Evolutionary conservation across 2,113 vertebrate genomes (phyloP), one percentile per base, ranked within the genome.

Genomic region (Melierax canorus): DNA sequence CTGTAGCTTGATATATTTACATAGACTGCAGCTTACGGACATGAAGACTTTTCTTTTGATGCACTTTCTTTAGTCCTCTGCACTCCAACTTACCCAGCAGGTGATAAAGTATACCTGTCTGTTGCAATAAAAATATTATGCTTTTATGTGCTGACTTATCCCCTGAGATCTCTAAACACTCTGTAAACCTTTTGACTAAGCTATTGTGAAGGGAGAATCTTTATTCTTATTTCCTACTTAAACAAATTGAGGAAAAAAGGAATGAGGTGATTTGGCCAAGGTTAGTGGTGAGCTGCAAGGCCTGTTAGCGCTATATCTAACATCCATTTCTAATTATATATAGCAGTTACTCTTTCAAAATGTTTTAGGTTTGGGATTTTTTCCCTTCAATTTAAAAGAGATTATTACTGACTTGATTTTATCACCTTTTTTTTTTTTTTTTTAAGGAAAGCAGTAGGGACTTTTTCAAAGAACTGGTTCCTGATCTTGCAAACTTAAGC

Each of bases 1-100:
- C 96, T 97, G 38, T 88, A 86, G 72, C 86, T 87, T 51, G 59
- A 76, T 95, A 41, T n/a, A 92, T 87, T 98, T 94, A 75, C 72
- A 85, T 45, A 82, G 34, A 9, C 69, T 86, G 83, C 72, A 85
- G 63, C 45, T 95, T 90, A 48, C 5, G 10, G 75, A 88, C 64
- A 20, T 24, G 27, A 86, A 69, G 64, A 48, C 64, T 95, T 81
- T 46, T 43, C 74, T 56, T 96, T 92, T 75, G 23, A 66, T 94
- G 82, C 45, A 22, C 73, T 97, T 64, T 38, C 81, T 92, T 77
- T 72, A 50, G 62, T 90, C 72, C 69, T 86, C 84, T 96, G 27
- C 58, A 71, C 74, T 94, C 83, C 27, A 50, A 41, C 36, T 90
- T 21, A 72, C 10, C 56, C 64, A 86, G 15, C 45, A 94, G 58